phyloP scores from a whole-genome alignment of 2,113 vertebrate species.

The Sapajus apella region DNA sequence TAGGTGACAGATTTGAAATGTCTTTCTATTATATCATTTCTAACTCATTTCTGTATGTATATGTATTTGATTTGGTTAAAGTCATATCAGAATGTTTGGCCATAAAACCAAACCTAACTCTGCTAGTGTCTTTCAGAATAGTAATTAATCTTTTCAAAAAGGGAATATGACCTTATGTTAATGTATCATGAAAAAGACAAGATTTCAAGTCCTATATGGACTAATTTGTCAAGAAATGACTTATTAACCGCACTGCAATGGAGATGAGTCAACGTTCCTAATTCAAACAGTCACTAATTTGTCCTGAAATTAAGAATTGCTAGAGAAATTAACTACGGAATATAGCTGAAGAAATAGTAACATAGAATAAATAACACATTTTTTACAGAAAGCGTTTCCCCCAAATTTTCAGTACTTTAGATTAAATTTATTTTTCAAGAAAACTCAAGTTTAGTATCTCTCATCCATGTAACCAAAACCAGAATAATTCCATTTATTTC shows the following conservation, averaged over 20 bases:
- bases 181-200: not conserved
- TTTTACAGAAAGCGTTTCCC: not conserved
- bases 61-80: conserved; percentile 36
- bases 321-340: not conserved
- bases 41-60: not conserved
- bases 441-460: not conserved
- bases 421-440: not conserved
- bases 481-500: not conserved
- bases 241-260: conserved; percentile 38
- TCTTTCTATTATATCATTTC: conserved; percentile 11
- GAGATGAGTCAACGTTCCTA: not conserved
- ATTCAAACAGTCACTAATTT: not conserved
- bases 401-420: not conserved
- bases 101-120: conserved; percentile 45
- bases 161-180: conserved; percentile 56
- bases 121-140: conserved; percentile 17
- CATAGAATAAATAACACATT: not conserved
- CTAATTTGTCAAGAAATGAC: conserved; percentile 30
- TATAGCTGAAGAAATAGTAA: not conserved
- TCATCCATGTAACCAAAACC: not conserved
- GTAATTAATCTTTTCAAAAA: conserved; percentile 64
- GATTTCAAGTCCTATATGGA: conserved; percentile 44
- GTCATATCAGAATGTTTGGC: conserved; percentile 39
- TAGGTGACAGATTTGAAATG: conserved; percentile 45
- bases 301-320: not conserved